Conservation (phyloP, 2,888 invertebrate species). For the Brachycybe producta region DNA sequence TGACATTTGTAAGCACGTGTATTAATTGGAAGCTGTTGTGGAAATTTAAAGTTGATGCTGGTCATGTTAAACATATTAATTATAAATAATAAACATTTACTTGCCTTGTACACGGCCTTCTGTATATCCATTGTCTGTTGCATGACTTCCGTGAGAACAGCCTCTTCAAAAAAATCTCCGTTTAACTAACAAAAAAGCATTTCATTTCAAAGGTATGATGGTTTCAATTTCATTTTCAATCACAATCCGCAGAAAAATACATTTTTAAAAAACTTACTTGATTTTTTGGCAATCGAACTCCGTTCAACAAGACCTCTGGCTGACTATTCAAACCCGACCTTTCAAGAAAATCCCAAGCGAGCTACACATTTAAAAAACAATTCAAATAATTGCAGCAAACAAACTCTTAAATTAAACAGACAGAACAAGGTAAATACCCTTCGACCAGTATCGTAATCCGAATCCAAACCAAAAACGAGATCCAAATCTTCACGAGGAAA, state of each 20-base stretch:
- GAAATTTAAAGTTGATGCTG: not conserved
- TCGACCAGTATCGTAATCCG: slow-evolving; percentile 74
- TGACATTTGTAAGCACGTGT: too few relatives aligned
- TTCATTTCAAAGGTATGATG: slow-evolving; percentile 6
- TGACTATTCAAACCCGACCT: slow-evolving; percentile 57
- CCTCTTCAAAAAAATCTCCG: slow-evolving; percentile 80
- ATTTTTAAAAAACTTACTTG: slow-evolving; percentile 21
- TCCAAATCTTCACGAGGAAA: slow-evolving; percentile 49
- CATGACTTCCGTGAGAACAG: slow-evolving; percentile 74
- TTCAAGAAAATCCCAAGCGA: slow-evolving; percentile 63
- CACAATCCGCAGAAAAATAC: not conserved
- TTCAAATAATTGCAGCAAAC: not conserved
- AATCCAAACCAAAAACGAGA: slow-evolving; percentile 71
- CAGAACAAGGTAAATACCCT: slow-evolving; percentile 26
- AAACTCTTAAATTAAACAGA: not conserved
- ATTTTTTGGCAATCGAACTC: slow-evolving; percentile 65
- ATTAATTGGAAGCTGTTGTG: too few relatives aligned
- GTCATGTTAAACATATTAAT: not conserved
- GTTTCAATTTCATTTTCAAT: not conserved
- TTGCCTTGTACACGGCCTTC: slow-evolving; percentile 65
- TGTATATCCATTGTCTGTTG: slow-evolving; percentile 71
- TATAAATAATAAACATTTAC: not conserved
- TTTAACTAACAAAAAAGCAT: slow-evolving; percentile 37
- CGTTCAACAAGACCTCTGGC: slow-evolving; percentile 79
- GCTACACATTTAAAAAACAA: slow-evolving; percentile 34